Conservation (phyloP, 1,140 invertebrate genomes). For the Philaenus spumarius region DNA sequence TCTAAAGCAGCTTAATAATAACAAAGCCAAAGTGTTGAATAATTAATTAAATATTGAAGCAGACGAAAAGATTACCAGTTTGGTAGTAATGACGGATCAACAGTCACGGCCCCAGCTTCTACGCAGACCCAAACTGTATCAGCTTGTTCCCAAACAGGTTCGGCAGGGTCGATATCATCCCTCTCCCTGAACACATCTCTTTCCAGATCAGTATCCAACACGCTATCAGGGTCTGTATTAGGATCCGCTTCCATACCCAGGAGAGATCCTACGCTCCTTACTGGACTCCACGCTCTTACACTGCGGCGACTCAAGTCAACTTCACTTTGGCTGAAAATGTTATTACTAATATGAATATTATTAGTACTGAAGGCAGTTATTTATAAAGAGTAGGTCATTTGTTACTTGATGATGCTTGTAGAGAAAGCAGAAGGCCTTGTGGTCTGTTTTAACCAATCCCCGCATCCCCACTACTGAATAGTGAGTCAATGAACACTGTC, state of each 20-base stretch:
- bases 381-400: too few relatives aligned
- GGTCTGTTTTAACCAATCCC: too few relatives aligned
- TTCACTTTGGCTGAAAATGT: constrained; percentile 6
- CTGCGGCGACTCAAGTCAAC: constrained; percentile 12
- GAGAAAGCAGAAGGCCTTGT: too few relatives aligned
- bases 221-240: constrained; percentile 62
- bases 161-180: constrained; percentile 56
- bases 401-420: too few relatives aligned
- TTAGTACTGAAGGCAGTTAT: too few relatives aligned
- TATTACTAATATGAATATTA: too few relatives aligned
- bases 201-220: constrained; percentile 61
- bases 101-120: constrained; percentile 65
- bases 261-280: constrained; percentile 71
- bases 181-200: constrained; percentile 65
- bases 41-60: too few relatives aligned
- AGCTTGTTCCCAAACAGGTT: constrained; percentile 20
- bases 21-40: too few relatives aligned
- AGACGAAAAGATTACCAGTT: too few relatives aligned
- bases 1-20: too few relatives aligned
- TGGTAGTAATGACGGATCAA: constrained; percentile 60
- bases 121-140: constrained; percentile 57
- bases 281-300: constrained; percentile 67
- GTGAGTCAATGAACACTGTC: too few relatives aligned
- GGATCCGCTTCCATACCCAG: constrained; percentile 71
- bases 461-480: too few relatives aligned